Evolutionary conservation across 2,797 vertebrate genomes (phyloP).

Genomic region (Hoplostethus atlanticus): DNA sequence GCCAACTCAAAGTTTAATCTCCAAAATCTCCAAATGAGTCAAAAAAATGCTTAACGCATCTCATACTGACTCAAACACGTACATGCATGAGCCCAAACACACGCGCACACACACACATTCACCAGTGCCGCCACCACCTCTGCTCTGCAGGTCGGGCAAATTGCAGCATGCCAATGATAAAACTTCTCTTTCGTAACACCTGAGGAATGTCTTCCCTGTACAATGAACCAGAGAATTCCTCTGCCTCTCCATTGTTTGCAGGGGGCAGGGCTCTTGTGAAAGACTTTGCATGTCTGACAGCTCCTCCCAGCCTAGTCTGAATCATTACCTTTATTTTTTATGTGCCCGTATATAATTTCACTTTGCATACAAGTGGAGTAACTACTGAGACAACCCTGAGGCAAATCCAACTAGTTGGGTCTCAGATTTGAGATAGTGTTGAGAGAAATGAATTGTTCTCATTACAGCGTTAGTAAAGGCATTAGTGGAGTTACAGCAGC

Average conservation of each 20-base stretch:
- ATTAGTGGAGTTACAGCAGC: background rate
- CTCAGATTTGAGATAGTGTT: slow-evolving; percentile 1
- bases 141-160: slow-evolving; percentile 25
- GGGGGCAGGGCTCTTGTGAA: slow-evolving; percentile 1
- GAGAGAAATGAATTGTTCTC: slow-evolving; percentile 16
- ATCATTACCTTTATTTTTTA: background rate
- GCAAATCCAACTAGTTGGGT: slow-evolving; percentile 11
- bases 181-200: slow-evolving; percentile 50
- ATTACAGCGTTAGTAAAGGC: slow-evolving; percentile 3
- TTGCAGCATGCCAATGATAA: slow-evolving; percentile 32
- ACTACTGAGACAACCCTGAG: background rate
- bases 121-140: background rate
- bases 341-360: background rate
- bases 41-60: background rate
- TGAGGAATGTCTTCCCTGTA: slow-evolving; percentile 48
- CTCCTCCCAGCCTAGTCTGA: slow-evolving; percentile 6
- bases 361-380: slow-evolving; percentile 27
- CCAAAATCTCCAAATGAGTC: background rate
- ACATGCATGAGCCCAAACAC: background rate
- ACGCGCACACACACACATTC: background rate
- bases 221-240: slow-evolving; percentile 14
- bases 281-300: slow-evolving; percentile 10
- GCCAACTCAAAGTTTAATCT: background rate
- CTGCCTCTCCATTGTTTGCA: background rate
- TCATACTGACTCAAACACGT: background rate